Conservation (phyloP, 2,888 invertebrate species). For the Marasmarcha lunaedactyla region DNA sequence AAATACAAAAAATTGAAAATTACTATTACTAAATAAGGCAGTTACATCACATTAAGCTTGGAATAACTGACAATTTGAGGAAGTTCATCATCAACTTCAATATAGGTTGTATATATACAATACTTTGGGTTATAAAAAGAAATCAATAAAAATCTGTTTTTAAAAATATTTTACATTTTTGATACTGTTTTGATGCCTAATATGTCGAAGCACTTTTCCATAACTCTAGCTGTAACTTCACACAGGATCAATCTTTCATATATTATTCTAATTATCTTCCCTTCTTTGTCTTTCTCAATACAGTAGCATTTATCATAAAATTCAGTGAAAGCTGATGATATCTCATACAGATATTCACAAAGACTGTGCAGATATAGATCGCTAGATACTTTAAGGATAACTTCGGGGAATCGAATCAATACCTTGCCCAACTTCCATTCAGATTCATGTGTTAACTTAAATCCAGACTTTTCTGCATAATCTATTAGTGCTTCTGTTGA, state of each 20-base stretch:
- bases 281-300: slow-evolving; percentile 89
- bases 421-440: slow-evolving; percentile 96
- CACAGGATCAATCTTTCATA: slow-evolving; percentile 89
- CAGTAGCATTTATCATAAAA: slow-evolving; percentile 99
- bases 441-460: slow-evolving; percentile 87
- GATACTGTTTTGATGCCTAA: slow-evolving; percentile 92
- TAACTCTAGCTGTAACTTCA: slow-evolving; percentile 90
- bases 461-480: slow-evolving; percentile 68
- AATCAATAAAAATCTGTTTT: no score
- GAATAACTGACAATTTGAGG: no score
- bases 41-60: no score
- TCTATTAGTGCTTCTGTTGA: slow-evolving; percentile 71
- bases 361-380: slow-evolving; percentile 88
- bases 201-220: slow-evolving; percentile 90
- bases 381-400: slow-evolving; percentile 82
- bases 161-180: slow-evolving; percentile 79
- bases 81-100: no score
- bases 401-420: slow-evolving; percentile 87
- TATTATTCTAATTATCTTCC: slow-evolving; percentile 85
- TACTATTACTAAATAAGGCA: no score
- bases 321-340: slow-evolving; percentile 93
- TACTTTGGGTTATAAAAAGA: no score
- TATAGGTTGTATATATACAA: no score
- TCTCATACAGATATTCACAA: slow-evolving; percentile 96
- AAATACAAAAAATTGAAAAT: no score